Evolutionary conservation across 2,888 invertebrate genomes (phyloP), one percentile per base, ranked within the genome.

Genomic region (Eumerus sabulonum): DNA sequence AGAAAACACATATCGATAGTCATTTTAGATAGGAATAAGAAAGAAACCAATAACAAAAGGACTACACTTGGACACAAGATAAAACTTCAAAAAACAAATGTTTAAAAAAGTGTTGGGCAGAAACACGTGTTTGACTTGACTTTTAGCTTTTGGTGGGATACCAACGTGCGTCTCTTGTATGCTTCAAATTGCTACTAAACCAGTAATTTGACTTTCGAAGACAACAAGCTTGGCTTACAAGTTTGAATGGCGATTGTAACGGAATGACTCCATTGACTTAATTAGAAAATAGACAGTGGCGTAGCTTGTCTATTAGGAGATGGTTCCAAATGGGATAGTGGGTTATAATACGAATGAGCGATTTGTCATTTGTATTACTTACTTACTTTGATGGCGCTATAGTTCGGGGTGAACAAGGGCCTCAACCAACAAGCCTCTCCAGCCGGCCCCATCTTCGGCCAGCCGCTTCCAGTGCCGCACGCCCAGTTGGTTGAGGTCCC

Each of bases 1-100:
- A 84, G 19, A 5, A 74, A 79, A 68, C 83, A 71, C 14, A 84
- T 84, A 68, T 84, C 81, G 66, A 87, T 85, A 64, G 87, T 87
- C 87, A 87, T 87, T 35, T 73, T 74, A 60, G 48, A 48, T 38
- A 50, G 11, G 12, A 17, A 59, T 14, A 40, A 40, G 4, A 4
- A 12, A n/a, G 7, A 40, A 3, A n/a, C 40, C 3, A 40, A 40
- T 7, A n/a, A 40, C 40, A 40, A 27, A 27, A 2, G 7, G 27
- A 27, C 27, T 27, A 27, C 27, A 27, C 27, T 27, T 27, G 27
- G 27, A 27, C 27, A 27, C 27, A 27, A 27, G 27, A 4, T 27
- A 27, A 27, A 27, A 27, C 2, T 27, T 27, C 19, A 14, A 62
- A 9, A 42, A n/a, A 42, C 16, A 53, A 36, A 14, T 16, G 9